Evolutionary conservation across 1,140 invertebrate species (phyloP), one percentile per base, ranked within the genome.

Genomic region (Drosophila punjabiensis): DNA sequence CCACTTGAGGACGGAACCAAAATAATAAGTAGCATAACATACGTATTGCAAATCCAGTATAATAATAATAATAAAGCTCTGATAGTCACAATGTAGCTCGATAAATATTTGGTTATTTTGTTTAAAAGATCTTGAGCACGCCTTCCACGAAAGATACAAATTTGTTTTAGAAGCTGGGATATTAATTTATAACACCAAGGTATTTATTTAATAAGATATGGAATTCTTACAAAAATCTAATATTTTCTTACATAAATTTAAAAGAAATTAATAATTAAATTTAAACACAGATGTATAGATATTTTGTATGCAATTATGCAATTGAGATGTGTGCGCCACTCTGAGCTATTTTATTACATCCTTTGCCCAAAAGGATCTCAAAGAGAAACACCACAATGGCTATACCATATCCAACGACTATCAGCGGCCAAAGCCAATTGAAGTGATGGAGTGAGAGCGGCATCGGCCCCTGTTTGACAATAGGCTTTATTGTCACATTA

Each of bases 371-470:
- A 30, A 50, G 50, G 2, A 68, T 24, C 43, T 81, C 69, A 0
- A 39, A 14, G 0, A 78, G 24, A 24, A 79, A 74, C 9, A 43
- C 55, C 5, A 75, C 11, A 11, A 24, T 37, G 13, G 79, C 59
- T 8, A 69, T 1, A 2, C 37, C 43, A 20, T 64, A 81, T 10
- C 52, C 64, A 1, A 55, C 3, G 3, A 37, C 18, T 10, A 81
- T 32, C 4, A 79, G n/a, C 28, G 43, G 55, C 41, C 66, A 76
- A 1, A 76, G 13, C 50, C 61, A 76, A 24, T 24, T 32, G 0
- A 81, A 30, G 43, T 76, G 45, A 0, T n/a, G 6, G 0, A 81
- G 2, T 0, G 18, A 59, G 0, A 81, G 24, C 1, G 77, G 35
- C 3, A 4, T 33, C 2, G 18, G 13, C 16, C 28, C n/a, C 16